A percentile compares a stretch with the other conserved stretches of the same genome.
Conservation (phyloP, 2,888 invertebrate genomes). For the Meiosimyza decipiens region DNA sequence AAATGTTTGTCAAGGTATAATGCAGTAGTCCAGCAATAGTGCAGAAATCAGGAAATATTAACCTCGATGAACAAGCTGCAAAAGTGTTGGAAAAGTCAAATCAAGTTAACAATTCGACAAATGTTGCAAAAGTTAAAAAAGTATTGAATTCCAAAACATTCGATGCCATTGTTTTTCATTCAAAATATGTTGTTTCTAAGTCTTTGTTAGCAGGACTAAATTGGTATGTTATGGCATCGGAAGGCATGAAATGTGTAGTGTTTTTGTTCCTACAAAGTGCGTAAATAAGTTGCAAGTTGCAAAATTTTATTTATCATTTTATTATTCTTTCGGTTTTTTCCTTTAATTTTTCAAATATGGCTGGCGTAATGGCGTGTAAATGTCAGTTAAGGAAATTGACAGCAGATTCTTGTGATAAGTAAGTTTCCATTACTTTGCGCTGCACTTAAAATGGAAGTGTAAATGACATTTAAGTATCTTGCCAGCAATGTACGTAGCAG, state of each 20-base stretch:
- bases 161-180: no score
- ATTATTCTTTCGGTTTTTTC: background rate
- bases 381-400: slow-evolving; percentile 51
- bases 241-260: background rate
- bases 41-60: no score
- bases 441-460: background rate
- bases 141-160: no score
- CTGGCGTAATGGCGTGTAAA: slow-evolving; percentile 52
- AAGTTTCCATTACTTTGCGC: background rate
- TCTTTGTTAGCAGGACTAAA: background rate
- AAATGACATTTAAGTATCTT: background rate
- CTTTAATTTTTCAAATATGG: slow-evolving; percentile 44
- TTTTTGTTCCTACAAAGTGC: background rate
- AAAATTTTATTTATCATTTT: background rate
- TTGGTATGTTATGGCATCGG: background rate
- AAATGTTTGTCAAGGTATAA: no score
- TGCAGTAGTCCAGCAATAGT: no score
- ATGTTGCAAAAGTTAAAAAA: no score
- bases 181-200: no score
- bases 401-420: slow-evolving; percentile 13
- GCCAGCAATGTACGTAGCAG: no score
- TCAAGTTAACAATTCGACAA: no score
- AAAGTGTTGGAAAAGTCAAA: no score
- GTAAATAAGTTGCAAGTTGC: slow-evolving; percentile 8
- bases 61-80: no score